These are phyloP conservation scores for Crotalus helleri DNA, from an alignment of 2,113 vertebrate species.

Conservation along the genomic window DNA sequence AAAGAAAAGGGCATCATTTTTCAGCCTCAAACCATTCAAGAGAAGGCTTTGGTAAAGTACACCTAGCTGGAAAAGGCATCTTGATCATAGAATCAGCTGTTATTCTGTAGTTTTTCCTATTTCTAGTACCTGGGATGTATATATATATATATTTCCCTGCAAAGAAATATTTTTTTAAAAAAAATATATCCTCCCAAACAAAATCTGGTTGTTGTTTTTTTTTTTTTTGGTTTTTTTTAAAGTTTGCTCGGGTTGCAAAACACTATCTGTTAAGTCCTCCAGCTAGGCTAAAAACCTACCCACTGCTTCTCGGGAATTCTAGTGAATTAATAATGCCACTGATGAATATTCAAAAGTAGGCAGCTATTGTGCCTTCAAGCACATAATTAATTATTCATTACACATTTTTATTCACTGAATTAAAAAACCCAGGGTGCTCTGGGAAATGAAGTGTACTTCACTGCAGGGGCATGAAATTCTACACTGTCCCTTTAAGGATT, in stretches of 20 bases:
- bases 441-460: conserved; percentile 81
- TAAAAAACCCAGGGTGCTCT: conserved; percentile 84
- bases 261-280: conserved; percentile 77
- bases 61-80: background rate
- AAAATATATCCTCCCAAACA: conserved; percentile 61
- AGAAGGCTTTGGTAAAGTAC: background rate
- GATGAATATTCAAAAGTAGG: conserved; percentile 88
- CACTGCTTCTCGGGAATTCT: conserved; percentile 76
- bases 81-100: conserved; percentile 12
- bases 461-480: conserved; percentile 79
- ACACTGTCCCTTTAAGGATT: conserved; percentile 84
- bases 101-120: conserved; percentile 13
- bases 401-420: conserved; percentile 86
- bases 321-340: conserved; percentile 85
- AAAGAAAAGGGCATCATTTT: background rate
- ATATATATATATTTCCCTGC: conserved; percentile 43
- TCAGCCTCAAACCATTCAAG: background rate
- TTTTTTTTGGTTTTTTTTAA: background rate
- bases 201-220: conserved; percentile 54
- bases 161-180: conserved; percentile 61
- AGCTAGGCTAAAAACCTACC: conserved; percentile 78
- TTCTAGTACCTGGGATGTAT: background rate
- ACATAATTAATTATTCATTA: conserved; percentile 88
- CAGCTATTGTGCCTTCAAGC: conserved; percentile 85
- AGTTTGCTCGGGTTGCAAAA: conserved; percentile 69